phyloP scores from a whole-genome alignment of 2,113 vertebrate genomes.

The Synchiropus splendidus region DNA sequence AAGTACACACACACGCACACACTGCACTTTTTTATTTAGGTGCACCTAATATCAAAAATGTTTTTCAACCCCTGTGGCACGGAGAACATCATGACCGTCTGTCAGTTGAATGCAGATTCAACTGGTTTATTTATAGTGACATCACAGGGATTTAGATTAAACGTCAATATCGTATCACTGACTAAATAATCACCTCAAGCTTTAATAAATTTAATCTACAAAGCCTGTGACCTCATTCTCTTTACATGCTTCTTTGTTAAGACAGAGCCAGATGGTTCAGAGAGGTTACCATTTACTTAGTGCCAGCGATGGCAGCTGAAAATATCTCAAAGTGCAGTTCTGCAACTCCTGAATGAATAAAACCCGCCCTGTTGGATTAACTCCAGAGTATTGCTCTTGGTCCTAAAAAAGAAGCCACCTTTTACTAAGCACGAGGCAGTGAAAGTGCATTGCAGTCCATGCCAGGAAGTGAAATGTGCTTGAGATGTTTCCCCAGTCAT shows the following conservation, averaged over 20 bases:
- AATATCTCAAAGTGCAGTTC: constrained; percentile 23
- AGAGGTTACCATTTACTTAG: constrained; percentile 21
- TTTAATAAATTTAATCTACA: constrained; percentile 16
- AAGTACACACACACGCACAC: too few species aligned
- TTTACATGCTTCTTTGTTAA: constrained; percentile 5
- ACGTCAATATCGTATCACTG: constrained; percentile 17
- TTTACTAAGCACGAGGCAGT: constrained; percentile 20
- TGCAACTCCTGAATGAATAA: constrained; percentile 9
- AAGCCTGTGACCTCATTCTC: constrained; percentile 13
- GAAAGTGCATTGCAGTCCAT: constrained; percentile 40
- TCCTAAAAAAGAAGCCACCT: constrained; percentile 16
- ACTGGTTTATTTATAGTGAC: constrained; percentile 8
- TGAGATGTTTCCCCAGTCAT: constrained; percentile 25
- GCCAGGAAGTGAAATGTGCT: constrained; percentile 26
- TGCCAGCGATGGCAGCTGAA: constrained; percentile 15
- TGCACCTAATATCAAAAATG: too few species aligned
- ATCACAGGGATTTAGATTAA: constrained; percentile 20
- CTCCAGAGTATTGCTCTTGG: neutral
- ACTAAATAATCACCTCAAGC: constrained; percentile 29
- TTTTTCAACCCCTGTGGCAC: too few species aligned
- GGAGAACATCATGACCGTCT: too few species aligned
- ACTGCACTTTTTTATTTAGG: too few species aligned
- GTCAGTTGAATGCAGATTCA: neutral
- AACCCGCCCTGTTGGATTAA: too few species aligned
- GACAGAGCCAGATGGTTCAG: constrained; percentile 29